These are phyloP conservation scores for Galbula dea DNA, from an alignment of 2,113 vertebrate genomes.

Conservation along the genomic window DNA sequence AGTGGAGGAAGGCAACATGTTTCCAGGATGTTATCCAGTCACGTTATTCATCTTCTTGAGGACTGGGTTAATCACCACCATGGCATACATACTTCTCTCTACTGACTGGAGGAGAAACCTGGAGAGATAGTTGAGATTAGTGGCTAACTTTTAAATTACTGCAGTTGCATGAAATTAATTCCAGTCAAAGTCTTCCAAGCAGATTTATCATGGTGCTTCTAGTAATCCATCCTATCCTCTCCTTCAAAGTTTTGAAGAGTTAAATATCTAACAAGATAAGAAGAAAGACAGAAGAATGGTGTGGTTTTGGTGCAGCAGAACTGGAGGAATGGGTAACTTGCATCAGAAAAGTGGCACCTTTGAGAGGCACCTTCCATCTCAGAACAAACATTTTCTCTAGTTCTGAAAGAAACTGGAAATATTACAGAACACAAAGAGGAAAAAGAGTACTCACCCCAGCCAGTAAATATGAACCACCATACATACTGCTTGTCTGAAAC, in stretches of 20 bases:
- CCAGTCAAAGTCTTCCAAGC: not conserved
- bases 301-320: not conserved
- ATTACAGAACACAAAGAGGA: accelerated
- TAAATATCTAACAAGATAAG: not conserved
- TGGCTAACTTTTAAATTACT: not conserved
- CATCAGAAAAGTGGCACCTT: not conserved
- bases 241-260: not conserved
- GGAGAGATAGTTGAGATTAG: not conserved
- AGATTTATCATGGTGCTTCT: not conserved
- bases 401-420: not conserved
- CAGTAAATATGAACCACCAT: constrained; percentile 87
- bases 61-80: not conserved
- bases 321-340: accelerated
- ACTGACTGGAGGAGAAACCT: not conserved
- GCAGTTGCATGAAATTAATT: not conserved
- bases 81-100: not conserved
- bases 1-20: not conserved
- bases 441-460: constrained; percentile 82
- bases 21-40: not conserved
- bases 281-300: not conserved
- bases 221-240: not conserved
- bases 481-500: constrained; percentile 86
- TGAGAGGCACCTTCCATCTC: not conserved
- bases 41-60: not conserved
- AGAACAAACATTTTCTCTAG: not conserved